phyloP scores from a whole-genome alignment of 2,797 vertebrate species.

The Acipenser transmontanus region DNA sequence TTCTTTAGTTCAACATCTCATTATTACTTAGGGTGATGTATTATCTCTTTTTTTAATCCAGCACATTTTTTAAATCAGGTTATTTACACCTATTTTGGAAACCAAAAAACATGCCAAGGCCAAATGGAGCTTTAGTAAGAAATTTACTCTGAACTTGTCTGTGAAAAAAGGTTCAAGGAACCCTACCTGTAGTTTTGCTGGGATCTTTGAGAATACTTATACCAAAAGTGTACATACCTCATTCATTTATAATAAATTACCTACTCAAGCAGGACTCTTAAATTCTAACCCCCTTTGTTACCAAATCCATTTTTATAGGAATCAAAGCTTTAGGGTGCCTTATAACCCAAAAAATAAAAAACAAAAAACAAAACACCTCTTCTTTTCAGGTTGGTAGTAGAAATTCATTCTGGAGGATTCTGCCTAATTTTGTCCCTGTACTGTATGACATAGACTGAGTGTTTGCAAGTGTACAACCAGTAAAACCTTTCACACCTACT shows the following conservation, averaged over 20 bases:
- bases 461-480: background rate
- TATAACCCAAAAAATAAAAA: background rate
- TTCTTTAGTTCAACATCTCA: no score
- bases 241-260: conserved; percentile 12
- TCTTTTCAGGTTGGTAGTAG: no score
- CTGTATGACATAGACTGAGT: background rate
- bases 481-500: background rate
- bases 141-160: background rate
- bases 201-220: background rate
- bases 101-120: no score
- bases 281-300: background rate
- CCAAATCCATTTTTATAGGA: background rate
- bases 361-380: background rate
- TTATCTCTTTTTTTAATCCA: no score
- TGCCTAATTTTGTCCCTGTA: no score
- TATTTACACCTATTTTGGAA: no score
- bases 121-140: background rate
- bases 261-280: conserved; percentile 2
- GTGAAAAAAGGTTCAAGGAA: background rate
- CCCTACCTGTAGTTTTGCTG: background rate
- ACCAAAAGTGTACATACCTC: background rate
- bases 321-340: background rate
- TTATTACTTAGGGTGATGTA: no score
- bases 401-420: no score
- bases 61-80: no score